phyloP scores from a whole-genome alignment of 2,888 invertebrate species.

The Zhengitettix transpicula region DNA sequence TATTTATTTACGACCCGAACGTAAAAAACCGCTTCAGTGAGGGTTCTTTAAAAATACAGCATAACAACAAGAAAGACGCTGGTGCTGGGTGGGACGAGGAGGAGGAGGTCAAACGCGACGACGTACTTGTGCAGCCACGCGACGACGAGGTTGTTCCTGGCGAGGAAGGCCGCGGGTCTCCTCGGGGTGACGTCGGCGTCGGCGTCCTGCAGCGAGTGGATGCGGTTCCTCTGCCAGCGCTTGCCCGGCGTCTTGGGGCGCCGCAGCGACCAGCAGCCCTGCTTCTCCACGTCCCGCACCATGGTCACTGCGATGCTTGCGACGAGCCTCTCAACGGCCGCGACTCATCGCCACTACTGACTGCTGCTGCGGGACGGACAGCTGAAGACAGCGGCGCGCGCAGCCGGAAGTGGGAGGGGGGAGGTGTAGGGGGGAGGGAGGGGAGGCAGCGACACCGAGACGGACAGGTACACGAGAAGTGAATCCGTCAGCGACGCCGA shows the following conservation, averaged over 20 bases:
- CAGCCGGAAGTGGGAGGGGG: background rate
- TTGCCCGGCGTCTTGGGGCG: background rate
- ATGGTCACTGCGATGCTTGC: no score
- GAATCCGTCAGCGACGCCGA: no score
- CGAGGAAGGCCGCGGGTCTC: background rate
- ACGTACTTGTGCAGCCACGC: conserved; percentile 3
- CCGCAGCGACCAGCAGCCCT: conserved; percentile 1
- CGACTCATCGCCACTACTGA: background rate
- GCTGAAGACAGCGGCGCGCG: background rate
- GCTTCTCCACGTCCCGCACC: background rate
- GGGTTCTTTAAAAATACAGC: no score
- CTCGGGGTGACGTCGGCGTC: background rate
- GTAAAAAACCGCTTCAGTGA: no score
- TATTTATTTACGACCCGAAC: no score
- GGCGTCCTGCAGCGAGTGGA: background rate
- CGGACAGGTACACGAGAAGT: background rate
- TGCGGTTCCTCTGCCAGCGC: background rate
- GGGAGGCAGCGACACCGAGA: background rate
- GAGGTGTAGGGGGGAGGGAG: background rate
- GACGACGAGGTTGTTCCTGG: background rate
- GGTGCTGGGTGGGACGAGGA: no score
- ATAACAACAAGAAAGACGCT: no score
- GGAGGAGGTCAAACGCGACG: background rate
- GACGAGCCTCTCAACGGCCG: no score
- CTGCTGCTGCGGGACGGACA: background rate